Conservation (phyloP, 2,888 invertebrate species). For the Agonopterix arenella region DNA sequence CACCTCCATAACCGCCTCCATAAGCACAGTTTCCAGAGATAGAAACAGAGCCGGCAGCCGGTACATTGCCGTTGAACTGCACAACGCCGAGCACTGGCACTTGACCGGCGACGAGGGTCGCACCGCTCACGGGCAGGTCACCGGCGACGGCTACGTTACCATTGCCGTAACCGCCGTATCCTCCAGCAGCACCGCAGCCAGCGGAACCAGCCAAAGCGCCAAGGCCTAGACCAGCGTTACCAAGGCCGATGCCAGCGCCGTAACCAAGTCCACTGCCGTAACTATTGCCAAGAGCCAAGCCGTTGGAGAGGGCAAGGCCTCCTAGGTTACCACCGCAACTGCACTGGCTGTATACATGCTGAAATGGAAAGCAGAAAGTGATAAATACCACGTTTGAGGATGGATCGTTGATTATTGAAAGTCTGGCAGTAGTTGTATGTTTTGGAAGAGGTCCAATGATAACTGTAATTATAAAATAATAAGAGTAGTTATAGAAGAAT, state of each 20-base stretch:
- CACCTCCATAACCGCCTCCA: constrained; percentile 7
- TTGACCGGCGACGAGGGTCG: constrained; percentile 24
- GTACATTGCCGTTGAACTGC: constrained; percentile 19
- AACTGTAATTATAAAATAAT: no score
- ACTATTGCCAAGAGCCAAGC: background rate
- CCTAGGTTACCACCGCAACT: background rate
- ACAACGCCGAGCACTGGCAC: constrained; percentile 31
- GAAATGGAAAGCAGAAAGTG: background rate
- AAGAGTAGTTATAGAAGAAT: no score
- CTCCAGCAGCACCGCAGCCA: background rate
- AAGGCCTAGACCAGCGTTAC: background rate
- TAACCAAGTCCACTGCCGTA: background rate
- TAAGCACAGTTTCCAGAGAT: constrained; percentile 24
- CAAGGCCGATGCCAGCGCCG: background rate
- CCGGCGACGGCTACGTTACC: constrained; percentile 25
- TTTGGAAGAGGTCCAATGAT: no score
- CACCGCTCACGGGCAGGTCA: constrained; percentile 24
- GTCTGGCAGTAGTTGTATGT: no score
- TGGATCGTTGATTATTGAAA: no score
- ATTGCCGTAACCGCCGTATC: constrained; percentile 15
- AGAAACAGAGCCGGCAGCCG: constrained; percentile 24
- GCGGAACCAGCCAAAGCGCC: background rate
- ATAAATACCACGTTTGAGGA: background rate
- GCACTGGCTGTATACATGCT: constrained; percentile 2
- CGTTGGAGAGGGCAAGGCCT: background rate